A percentile compares a stretch with the other conserved stretches of the same genome.
phyloP scores from a whole-genome alignment of 2,797 vertebrate genomes.

The Lacerta viridis region DNA sequence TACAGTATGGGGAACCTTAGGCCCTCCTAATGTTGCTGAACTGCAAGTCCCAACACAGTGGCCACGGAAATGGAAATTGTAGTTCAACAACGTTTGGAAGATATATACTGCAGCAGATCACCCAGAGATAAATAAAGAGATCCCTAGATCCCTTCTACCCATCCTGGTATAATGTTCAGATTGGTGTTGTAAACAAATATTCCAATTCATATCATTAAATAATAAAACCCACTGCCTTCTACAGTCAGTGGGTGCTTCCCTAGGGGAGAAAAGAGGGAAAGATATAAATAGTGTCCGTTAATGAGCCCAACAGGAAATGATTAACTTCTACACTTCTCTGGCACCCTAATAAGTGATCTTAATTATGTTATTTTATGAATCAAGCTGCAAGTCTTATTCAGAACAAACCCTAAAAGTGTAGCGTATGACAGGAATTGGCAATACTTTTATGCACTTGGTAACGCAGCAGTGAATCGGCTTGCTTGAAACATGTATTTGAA shows the following conservation, averaged over 20 bases:
- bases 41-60: too few relatives aligned
- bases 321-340: constrained; percentile 6
- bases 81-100: too few relatives aligned
- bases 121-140: too few relatives aligned
- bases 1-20: too few relatives aligned
- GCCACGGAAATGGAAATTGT: too few relatives aligned
- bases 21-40: too few relatives aligned
- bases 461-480: neutral
- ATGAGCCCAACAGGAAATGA: constrained; percentile 22
- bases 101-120: too few relatives aligned
- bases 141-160: too few relatives aligned
- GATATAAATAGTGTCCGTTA: neutral
- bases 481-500: constrained; percentile 26
- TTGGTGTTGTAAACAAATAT: neutral
- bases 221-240: neutral
- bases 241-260: constrained; percentile 3
- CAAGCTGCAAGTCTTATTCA: neutral
- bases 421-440: neutral
- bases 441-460: neutral
- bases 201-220: neutral
- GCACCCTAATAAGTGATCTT: constrained; percentile 19
- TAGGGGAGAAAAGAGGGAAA: constrained; percentile 18
- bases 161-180: neutral
- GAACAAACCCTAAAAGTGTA: neutral
- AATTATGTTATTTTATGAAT: constrained; percentile 30